Conservation (phyloP, 2,113 vertebrate species). For the Caloenas nicobarica region DNA sequence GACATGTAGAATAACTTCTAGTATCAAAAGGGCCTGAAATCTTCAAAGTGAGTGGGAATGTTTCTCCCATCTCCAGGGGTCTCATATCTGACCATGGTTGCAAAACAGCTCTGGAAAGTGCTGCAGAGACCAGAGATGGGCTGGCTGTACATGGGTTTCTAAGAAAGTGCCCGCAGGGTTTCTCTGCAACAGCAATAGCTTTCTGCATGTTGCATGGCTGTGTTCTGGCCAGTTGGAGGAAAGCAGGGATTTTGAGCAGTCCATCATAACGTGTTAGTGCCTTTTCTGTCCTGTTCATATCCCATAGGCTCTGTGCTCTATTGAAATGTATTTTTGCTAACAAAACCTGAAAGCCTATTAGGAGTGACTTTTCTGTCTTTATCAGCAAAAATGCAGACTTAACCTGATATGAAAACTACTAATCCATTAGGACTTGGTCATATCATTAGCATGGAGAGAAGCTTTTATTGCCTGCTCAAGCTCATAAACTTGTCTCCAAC, state of each 20-base stretch:
- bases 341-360: conserved; percentile 52
- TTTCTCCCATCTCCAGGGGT: background rate
- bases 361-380: conserved; percentile 30
- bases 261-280: background rate
- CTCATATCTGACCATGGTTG: background rate
- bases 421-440: conserved; percentile 54
- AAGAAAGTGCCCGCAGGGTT: background rate
- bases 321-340: background rate
- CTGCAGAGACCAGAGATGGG: background rate
- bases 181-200: background rate
- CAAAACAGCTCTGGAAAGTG: background rate
- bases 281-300: background rate
- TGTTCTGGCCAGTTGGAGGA: background rate
- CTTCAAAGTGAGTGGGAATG: background rate
- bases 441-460: conserved; percentile 18
- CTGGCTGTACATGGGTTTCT: background rate
- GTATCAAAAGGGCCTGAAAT: background rate
- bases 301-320: background rate
- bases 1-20: background rate
- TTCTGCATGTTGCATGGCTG: background rate
- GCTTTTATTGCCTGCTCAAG: conserved; percentile 53
- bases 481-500: conserved; percentile 34
- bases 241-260: background rate
- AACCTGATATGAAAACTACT: conserved; percentile 59
- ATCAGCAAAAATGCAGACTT: conserved; percentile 55